These are phyloP conservation scores for Pachycephala philippinensis DNA, from an alignment of 2,113 vertebrate genomes.

Conservation along the genomic window DNA sequence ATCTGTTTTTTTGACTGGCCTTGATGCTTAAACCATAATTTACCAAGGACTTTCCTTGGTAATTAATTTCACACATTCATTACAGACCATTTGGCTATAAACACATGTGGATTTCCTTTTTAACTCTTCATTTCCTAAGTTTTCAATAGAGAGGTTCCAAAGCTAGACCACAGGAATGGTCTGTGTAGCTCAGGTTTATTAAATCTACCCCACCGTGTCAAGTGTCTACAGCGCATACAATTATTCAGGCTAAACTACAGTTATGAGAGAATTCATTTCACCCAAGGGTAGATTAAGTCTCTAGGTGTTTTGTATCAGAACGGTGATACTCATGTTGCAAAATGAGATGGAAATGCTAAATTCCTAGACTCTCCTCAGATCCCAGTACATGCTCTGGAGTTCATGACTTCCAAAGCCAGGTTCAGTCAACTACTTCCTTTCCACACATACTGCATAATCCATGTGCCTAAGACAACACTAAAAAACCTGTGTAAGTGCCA, in stretches of 20 bases:
- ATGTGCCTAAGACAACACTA: background rate
- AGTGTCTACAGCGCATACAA: background rate
- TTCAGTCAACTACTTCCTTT: slow-evolving; percentile 42
- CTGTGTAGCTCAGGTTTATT: slow-evolving; percentile 53
- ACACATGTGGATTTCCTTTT: slow-evolving; percentile 64
- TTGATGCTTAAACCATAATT: slow-evolving; percentile 20
- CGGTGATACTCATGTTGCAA: slow-evolving; percentile 11
- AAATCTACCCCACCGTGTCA: slow-evolving; percentile 2
- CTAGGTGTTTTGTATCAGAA: slow-evolving; percentile 38
- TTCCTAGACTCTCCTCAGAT: slow-evolving; percentile 1
- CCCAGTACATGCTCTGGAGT: background rate
- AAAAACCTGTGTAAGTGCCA: slow-evolving; percentile 5
- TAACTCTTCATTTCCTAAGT: slow-evolving; percentile 63
- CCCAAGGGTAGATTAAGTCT: slow-evolving; percentile 53
- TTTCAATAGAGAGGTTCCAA: slow-evolving; percentile 57
- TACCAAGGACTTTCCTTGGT: slow-evolving; percentile 16
- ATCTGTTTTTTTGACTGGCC: background rate
- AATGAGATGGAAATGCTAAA: slow-evolving; percentile 20
- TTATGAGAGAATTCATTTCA: slow-evolving; percentile 52
- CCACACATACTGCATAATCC: slow-evolving; percentile 19
- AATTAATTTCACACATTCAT: slow-evolving; percentile 61
- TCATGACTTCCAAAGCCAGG: slow-evolving; percentile 26
- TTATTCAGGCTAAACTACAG: background rate
- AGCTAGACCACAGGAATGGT: slow-evolving; percentile 53
- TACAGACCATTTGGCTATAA: slow-evolving; percentile 45